Percentiles rank a stretch among this genome's conserved stretches.
Conservation (phyloP, 2,888 invertebrate species). For the Pseudococcus longispinus region DNA sequence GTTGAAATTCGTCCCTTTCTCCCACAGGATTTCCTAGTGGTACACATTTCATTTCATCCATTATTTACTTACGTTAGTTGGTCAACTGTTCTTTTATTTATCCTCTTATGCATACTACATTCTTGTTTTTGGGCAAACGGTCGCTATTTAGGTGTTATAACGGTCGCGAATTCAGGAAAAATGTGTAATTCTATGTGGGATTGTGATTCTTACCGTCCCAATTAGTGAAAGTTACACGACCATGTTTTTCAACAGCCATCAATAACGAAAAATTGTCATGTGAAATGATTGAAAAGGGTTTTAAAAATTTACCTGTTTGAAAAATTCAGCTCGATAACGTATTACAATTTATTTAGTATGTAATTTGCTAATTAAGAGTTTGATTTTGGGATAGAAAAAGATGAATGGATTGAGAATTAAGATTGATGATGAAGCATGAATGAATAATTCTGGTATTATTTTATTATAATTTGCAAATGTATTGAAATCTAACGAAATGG, state of each 20-base stretch:
- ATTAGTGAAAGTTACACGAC: background rate
- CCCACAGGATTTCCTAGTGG: background rate
- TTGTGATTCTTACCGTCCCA: background rate
- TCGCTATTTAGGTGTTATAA: background rate
- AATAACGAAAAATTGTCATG: background rate
- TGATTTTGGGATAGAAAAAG: too few relatives aligned
- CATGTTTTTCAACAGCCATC: background rate
- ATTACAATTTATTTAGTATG: too few relatives aligned
- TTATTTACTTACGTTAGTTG: background rate
- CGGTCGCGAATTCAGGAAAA: background rate
- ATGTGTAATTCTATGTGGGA: background rate
- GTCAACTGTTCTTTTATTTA: background rate
- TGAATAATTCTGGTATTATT: too few relatives aligned
- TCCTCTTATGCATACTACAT: background rate
- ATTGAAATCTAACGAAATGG: too few relatives aligned
- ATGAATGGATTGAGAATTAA: too few relatives aligned
- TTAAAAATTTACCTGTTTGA: too few relatives aligned
- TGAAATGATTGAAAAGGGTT: background rate
- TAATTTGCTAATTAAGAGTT: too few relatives aligned
- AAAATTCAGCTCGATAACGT: too few relatives aligned
- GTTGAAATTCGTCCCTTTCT: background rate
- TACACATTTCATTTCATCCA: background rate
- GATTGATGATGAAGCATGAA: too few relatives aligned
- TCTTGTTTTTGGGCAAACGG: background rate
- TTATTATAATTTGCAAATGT: too few relatives aligned